Conservation (phyloP, 2,797 vertebrate species). For the Petrocephalus schoutedeni region DNA sequence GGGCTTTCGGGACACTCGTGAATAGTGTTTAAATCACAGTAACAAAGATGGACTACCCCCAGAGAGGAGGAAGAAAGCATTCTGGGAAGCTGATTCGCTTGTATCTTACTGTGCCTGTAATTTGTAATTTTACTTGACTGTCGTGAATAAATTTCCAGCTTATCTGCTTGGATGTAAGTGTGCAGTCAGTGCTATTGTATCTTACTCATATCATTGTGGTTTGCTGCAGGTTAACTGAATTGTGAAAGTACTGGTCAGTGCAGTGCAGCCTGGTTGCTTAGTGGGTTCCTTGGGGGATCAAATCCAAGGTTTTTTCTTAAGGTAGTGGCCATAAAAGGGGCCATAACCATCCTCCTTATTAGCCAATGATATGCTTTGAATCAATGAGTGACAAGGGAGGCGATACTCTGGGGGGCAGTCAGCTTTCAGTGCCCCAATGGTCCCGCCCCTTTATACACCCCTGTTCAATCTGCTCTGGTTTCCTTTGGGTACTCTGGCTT, state of each 20-base stretch:
- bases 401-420: not conserved
- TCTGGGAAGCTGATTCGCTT: not conserved
- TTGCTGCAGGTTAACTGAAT: not conserved
- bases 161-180: not conserved
- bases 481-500: no score
- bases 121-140: not conserved
- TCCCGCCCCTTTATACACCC: no score
- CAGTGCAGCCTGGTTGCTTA: not conserved
- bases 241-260: not conserved
- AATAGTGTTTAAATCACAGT: not conserved
- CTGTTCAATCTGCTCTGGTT: no score
- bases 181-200: not conserved
- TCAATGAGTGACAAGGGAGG: not conserved
- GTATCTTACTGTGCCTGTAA: not conserved
- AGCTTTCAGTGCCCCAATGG: not conserved
- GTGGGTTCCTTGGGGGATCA: not conserved
- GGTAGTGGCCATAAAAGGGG: not conserved
- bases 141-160: not conserved
- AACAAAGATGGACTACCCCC: not conserved
- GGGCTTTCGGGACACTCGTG: not conserved
- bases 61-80: not conserved
- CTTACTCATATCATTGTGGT: not conserved
- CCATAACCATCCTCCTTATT: not conserved
- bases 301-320: not conserved
- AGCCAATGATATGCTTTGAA: not conserved